Base-by-base conservation (phyloP, 2,888 invertebrate genomes). In the Synergus itoensis region DNA sequence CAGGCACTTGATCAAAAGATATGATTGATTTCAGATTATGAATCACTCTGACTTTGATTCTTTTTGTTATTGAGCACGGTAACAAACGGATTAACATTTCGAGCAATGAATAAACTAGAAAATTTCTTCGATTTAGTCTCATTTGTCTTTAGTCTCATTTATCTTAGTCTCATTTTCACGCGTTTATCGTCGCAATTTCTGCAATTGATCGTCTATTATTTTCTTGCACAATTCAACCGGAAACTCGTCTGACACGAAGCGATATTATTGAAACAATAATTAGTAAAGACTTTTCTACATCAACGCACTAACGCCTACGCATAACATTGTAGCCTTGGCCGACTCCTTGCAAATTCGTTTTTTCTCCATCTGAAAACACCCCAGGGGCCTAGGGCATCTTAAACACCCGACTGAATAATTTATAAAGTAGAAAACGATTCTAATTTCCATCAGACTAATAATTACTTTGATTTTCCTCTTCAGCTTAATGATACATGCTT, bases 341-440 rank as follows among this genome's bases (percentile, higher is more conserved):
- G 65, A 65, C 41, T 65, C 65, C 53, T 53, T 16, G 64, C 40
- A 64, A 64, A 64, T 64, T 64, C n/a, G 40, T 41, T 41, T 65
- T 65, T 40, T 63, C 41, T 41, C 41, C 18, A 2, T 9, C n/a
- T 65, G 65, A 65, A 65, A 65, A 65, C n/a, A 41, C 65, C 65
- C 41, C 9, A 53, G 53, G 53, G 53, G 53, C n/a, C 8, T 53
- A 65, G 40, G 41, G 65, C 12, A 41, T n/a, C 40, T 43, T 11
- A 18, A 16, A 65, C n/a, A 65, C 65, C 65, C 18, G 11, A n/a
- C 18, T 65, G 41, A 65, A 65, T 65, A 65, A 65, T 65, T 65
- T 65, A 65, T 65, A 65, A 41, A 65, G 65, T 9, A 16, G n/a
- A 41, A 41, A 41, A 16, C 41, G 41, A 65, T 41, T 41, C 9